Conservation (phyloP, 1,140 invertebrate genomes). For the Piezodorus guildinii region DNA sequence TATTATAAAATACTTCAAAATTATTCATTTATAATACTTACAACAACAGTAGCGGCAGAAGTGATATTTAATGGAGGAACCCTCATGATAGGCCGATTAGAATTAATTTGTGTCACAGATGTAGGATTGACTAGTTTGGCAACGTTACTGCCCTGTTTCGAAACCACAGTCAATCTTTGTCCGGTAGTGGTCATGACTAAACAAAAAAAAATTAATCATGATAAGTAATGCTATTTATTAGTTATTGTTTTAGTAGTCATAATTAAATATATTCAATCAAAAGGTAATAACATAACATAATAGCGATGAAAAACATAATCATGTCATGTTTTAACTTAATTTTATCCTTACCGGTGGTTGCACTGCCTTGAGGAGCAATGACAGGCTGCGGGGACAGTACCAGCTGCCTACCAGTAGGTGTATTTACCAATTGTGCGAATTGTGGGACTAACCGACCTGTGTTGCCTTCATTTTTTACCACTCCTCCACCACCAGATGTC, state of each 20-base stretch:
- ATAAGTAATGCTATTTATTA: no score
- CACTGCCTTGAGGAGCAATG: conserved; percentile 5
- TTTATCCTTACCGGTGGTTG: background rate
- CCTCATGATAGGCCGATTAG: conserved; percentile 37
- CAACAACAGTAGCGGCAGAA: conserved; percentile 18
- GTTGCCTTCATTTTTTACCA: conserved; percentile 12
- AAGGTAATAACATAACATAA: no score
- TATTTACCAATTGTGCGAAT: conserved; percentile 21
- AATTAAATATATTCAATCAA: no score
- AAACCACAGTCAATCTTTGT: conserved; percentile 22
- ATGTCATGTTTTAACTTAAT: no score
- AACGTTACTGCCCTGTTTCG: conserved; percentile 18
- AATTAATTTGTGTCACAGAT: conserved; percentile 24
- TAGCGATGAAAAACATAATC: no score
- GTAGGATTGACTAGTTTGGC: conserved; percentile 22
- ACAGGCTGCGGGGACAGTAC: conserved; percentile 17
- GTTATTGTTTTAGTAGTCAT: no score
- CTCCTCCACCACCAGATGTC: background rate
- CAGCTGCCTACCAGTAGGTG: conserved; percentile 18
- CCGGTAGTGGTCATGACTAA: conserved; percentile 26
- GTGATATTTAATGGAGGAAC: conserved; percentile 39
- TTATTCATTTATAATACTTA: background rate
- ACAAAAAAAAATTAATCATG: conserved; percentile 15
- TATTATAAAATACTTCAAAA: no score
- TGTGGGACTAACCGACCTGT: conserved; percentile 10